Evolutionary conservation across 1,140 invertebrate species (phyloP).

Genomic region (Zaprionus capensis): DNA sequence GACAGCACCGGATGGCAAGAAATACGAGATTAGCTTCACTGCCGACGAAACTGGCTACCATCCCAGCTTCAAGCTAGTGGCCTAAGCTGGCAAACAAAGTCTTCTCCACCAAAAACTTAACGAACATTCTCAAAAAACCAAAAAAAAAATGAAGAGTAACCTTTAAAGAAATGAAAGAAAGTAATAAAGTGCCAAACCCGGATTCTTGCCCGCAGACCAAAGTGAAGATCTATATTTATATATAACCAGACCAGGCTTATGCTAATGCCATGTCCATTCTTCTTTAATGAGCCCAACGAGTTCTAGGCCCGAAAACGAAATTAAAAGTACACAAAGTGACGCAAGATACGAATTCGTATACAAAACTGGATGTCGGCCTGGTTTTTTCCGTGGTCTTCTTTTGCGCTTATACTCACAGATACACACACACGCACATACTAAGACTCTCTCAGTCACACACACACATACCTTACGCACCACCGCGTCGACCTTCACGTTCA

Average conservation of each 20-base stretch:
- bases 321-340: slow-evolving; percentile 44
- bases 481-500: slow-evolving; percentile 39
- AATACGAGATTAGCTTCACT: slow-evolving; percentile 87
- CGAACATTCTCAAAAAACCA: slow-evolving; percentile 19
- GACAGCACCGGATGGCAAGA: slow-evolving; percentile 87
- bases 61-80: slow-evolving; percentile 86
- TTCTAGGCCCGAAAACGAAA: slow-evolving; percentile 49
- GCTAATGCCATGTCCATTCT: slow-evolving; percentile 1
- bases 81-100: slow-evolving; percentile 1
- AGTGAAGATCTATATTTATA: background rate
- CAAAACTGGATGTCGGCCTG: slow-evolving; percentile 27
- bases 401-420: slow-evolving; percentile 5
- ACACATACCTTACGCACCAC: slow-evolving; percentile 25
- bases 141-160: background rate
- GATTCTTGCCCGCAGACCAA: slow-evolving; percentile 4
- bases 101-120: background rate
- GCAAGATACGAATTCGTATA: slow-evolving; percentile 17
- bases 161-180: slow-evolving; percentile 24
- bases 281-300: slow-evolving; percentile 36
- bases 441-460: background rate
- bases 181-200: slow-evolving; percentile 19
- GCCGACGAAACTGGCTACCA: slow-evolving; percentile 91
- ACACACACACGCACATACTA: background rate
- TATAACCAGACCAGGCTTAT: background rate
- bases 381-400: slow-evolving; percentile 47